A percentile compares a stretch with the other conserved stretches of the same genome.
Conservation (phyloP, 2,113 vertebrate species). For the Gyps fulvus region DNA sequence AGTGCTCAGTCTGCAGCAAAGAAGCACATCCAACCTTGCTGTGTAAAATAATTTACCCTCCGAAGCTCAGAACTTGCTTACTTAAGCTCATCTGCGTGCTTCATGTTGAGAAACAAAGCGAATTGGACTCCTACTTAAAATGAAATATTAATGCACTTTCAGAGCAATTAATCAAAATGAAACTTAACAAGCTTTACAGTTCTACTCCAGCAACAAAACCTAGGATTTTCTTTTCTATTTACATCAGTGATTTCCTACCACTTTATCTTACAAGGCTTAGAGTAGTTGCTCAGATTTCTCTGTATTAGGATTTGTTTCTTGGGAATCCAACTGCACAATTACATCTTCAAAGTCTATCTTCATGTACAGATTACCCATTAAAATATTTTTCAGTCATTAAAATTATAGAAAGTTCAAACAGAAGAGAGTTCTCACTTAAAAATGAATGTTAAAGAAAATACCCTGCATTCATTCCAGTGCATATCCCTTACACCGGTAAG, state of each 20-base stretch:
- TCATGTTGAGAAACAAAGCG: background rate
- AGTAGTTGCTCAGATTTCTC: background rate
- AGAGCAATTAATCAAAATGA: slow-evolving; percentile 6
- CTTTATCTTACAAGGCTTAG: background rate
- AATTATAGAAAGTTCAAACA: background rate
- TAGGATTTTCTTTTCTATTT: background rate
- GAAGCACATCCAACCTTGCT: background rate
- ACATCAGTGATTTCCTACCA: background rate
- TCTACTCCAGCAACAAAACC: background rate
- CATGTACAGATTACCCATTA: background rate
- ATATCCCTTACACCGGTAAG: background rate
- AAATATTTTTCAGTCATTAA: background rate
- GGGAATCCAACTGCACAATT: background rate
- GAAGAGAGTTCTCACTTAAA: background rate
- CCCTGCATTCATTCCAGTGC: background rate
- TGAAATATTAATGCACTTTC: background rate
- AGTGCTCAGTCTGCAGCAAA: background rate
- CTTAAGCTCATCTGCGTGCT: background rate
- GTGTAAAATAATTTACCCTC: background rate
- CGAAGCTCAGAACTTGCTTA: background rate
- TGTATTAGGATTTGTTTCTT: background rate
- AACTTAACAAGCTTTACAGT: background rate
- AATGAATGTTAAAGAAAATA: background rate
- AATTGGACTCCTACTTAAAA: slow-evolving; percentile 9
- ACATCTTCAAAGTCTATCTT: background rate